Percentiles rank a stretch among this genome's conserved stretches.
phyloP scores from a whole-genome alignment of 2,888 invertebrate genomes.

The Heliconius ethilla region DNA sequence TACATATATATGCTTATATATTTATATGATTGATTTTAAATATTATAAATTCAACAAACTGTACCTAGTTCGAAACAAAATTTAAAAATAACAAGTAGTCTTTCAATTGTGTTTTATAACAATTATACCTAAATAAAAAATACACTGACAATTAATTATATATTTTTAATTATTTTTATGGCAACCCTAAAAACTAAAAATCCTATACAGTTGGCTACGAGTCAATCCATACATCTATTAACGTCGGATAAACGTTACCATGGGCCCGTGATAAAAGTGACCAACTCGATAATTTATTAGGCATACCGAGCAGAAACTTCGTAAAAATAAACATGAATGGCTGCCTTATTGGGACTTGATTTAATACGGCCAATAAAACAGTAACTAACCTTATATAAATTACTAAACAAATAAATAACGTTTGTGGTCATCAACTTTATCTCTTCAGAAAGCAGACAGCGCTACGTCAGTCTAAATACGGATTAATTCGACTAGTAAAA shows the following conservation, averaged over 20 bases:
- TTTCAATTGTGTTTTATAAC: not conserved
- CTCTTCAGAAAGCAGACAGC: slow-evolving; percentile 47
- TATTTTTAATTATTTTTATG: slow-evolving; percentile 23
- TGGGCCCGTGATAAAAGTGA: slow-evolving; percentile 79
- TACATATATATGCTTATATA: too few relatives aligned
- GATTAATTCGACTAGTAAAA: slow-evolving; percentile 45
- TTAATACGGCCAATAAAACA: slow-evolving; percentile 81
- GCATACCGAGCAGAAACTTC: slow-evolving; percentile 79
- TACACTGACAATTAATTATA: not conserved
- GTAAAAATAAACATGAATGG: slow-evolving; percentile 82
- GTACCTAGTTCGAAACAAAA: not conserved
- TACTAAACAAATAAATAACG: slow-evolving; percentile 82
- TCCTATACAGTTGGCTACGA: slow-evolving; percentile 26
- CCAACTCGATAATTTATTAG: slow-evolving; percentile 80
- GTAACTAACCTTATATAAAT: slow-evolving; percentile 82
- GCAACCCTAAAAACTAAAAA: slow-evolving; percentile 28
- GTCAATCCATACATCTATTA: slow-evolving; percentile 60
- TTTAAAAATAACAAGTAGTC: not conserved
- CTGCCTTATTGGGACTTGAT: slow-evolving; percentile 82
- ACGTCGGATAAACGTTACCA: slow-evolving; percentile 71
- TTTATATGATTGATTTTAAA: too few relatives aligned
- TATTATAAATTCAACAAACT: too few relatives aligned
- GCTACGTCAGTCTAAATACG: slow-evolving; percentile 47
- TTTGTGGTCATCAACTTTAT: slow-evolving; percentile 76
- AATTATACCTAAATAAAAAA: not conserved